phyloP scores from a whole-genome alignment of 1,140 invertebrate genomes.

The Chelonus insularis region DNA sequence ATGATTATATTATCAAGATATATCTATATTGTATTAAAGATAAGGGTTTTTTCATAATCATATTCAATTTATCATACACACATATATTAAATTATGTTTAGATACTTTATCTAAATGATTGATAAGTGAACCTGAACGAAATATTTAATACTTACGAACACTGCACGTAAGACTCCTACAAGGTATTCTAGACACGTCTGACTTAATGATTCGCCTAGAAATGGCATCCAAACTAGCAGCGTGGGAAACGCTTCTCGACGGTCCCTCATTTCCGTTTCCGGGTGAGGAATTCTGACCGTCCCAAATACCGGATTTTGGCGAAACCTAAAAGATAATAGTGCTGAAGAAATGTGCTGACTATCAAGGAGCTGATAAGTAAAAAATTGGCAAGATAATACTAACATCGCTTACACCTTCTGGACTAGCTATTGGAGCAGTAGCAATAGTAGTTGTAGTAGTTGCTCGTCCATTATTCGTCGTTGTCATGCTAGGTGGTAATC shows the following conservation, averaged over 20 bases:
- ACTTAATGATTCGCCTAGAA: slow-evolving; percentile 57
- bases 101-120: no score
- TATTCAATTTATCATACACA: no score
- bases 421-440: slow-evolving; percentile 58
- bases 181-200: slow-evolving; percentile 47
- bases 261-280: slow-evolving; percentile 46
- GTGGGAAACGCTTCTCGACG: slow-evolving; percentile 58
- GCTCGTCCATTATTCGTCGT: slow-evolving; percentile 33
- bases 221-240: slow-evolving; percentile 64
- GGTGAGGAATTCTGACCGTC: slow-evolving; percentile 50
- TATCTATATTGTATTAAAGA: no score
- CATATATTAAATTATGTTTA: no score
- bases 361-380: slow-evolving; percentile 28
- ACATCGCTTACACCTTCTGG: slow-evolving; percentile 59
- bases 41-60: no score
- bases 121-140: slow-evolving; percentile 9
- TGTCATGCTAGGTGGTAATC: slow-evolving; percentile 35
- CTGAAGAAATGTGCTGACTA: neutral
- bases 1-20: no score
- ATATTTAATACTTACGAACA: slow-evolving; percentile 60
- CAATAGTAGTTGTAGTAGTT: slow-evolving; percentile 27
- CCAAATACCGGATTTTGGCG: slow-evolving; percentile 55
- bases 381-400: slow-evolving; percentile 45
- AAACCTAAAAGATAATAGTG: slow-evolving; percentile 42
- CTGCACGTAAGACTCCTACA: slow-evolving; percentile 63